These are phyloP conservation scores for Dromius quadrimaculatus DNA, from an alignment of 2,888 invertebrate genomes.

Conservation along the genomic window DNA sequence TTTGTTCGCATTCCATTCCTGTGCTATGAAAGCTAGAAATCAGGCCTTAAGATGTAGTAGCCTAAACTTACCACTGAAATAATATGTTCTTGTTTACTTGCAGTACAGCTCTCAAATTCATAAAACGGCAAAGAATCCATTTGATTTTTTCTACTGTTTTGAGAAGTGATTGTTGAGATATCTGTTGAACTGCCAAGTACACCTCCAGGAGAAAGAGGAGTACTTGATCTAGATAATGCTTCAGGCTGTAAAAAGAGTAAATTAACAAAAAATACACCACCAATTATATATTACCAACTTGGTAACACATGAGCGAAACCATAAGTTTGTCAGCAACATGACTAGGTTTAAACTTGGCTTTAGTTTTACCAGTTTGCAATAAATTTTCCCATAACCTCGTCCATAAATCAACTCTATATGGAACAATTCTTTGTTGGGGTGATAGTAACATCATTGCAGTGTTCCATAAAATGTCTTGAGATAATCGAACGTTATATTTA, in stretches of 20 bases:
- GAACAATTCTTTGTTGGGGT: conserved; percentile 85
- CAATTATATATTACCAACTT: conserved; percentile 65
- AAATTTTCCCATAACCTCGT: conserved; percentile 83
- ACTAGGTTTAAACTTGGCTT: conserved; percentile 74
- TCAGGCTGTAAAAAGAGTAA: conserved; percentile 74
- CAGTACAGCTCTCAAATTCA: conserved; percentile 87
- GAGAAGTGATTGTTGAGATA: conserved; percentile 67
- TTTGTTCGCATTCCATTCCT: no score
- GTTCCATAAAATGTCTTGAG: conserved; percentile 83
- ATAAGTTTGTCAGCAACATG: conserved; percentile 83
- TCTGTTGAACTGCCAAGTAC: conserved; percentile 65
- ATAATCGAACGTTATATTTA: conserved; percentile 72
- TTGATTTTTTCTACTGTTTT: conserved; percentile 65
- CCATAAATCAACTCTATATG: conserved; percentile 86
- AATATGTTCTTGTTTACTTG: conserved; percentile 89
- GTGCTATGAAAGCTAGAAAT: no score
- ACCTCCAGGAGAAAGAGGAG: conserved; percentile 84
- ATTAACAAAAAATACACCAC: not conserved
- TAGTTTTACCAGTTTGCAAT: conserved; percentile 72
- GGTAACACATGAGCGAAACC: conserved; percentile 86
- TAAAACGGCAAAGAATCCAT: conserved; percentile 80
- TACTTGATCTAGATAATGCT: conserved; percentile 85
- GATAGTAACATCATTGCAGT: conserved; percentile 86
- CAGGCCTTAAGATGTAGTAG: no score
- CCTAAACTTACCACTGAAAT: conserved; percentile 85